phyloP scores from a whole-genome alignment of 1,140 invertebrate species.

The Drosophila kanapiae region DNA sequence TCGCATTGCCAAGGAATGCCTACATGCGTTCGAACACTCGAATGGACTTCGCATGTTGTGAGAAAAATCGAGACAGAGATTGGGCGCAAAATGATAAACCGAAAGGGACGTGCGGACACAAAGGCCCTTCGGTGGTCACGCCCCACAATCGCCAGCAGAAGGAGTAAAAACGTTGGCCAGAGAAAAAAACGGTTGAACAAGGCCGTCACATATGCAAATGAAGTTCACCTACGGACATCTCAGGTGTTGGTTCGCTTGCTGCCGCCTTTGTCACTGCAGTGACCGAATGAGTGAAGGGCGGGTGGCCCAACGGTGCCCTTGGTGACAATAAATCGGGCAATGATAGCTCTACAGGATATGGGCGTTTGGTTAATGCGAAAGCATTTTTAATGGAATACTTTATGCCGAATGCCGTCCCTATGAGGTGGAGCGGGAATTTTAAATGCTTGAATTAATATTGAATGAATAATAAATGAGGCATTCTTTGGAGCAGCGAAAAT shows the following conservation, averaged over 20 bases:
- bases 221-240: slow-evolving; percentile 42
- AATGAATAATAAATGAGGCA: slow-evolving; percentile 40
- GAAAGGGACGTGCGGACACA: slow-evolving; percentile 31
- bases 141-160: slow-evolving; percentile 12
- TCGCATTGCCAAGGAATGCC: slow-evolving; percentile 7
- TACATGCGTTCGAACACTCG: slow-evolving; percentile 26
- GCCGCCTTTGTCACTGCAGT: slow-evolving; percentile 20
- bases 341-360: slow-evolving; percentile 48
- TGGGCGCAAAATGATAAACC: slow-evolving; percentile 35
- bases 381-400: slow-evolving; percentile 47
- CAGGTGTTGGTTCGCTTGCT: slow-evolving; percentile 28
- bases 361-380: slow-evolving; percentile 49
- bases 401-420: not conserved
- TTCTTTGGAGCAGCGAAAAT: not conserved
- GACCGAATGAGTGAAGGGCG: slow-evolving; percentile 15
- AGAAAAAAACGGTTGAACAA: slow-evolving; percentile 19
- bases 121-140: slow-evolving; percentile 26
- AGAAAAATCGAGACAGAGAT: slow-evolving; percentile 13
- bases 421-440: slow-evolving; percentile 7
- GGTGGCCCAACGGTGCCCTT: slow-evolving; percentile 11
- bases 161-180: not conserved
- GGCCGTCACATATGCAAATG: slow-evolving; percentile 52
- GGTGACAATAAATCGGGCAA: slow-evolving; percentile 57
- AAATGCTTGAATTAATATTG: slow-evolving; percentile 44
- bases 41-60: slow-evolving; percentile 57